Evolutionary conservation across 1,140 invertebrate genomes (phyloP), one percentile per base, ranked within the genome.

Genomic region (Drosophila rhopaloa): DNA sequence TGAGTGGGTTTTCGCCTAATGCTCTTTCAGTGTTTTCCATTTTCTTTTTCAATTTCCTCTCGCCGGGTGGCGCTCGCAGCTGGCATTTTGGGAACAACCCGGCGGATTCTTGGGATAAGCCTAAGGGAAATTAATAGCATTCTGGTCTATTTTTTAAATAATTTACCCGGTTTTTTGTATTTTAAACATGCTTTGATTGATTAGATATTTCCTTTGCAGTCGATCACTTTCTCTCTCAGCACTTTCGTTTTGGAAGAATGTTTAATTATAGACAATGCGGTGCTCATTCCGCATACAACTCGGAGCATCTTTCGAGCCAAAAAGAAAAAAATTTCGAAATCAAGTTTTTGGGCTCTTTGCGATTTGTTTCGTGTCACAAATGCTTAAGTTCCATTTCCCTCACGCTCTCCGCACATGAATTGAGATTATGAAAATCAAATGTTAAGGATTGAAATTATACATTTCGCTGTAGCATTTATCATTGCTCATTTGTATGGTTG

Each of bases 281-380:
- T 67, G 57, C 77, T 81, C 81, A 74, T 63, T 76, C 54, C 46
- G 7, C 32, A 53, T 27, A 58, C 51, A 32, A 35, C 70, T 71
- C 55, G 62, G 73, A 66, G 67, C 62, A 67, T 40, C 37, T 13
- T 32, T 67, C 76, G 73, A 76, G 72, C 72, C 19, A 53, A 62
- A 75, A 50, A n/a, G n/a, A 50, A 50, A 13, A 48, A 51, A 16
- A 27, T 47, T 76, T 70, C 29, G 38, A 48, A 19, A 70, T 57
- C 43, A 35, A 13, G 19, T 32, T 51, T 43, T 46, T 60, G 50
- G 66, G 56, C 65, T 68, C 68, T 76, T 55, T 40, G 51, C 72
- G 76, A 91, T 89, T 83, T 91, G 84, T 89, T 83, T 70, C 40
- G 56, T 89, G 89, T 91, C 89, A 91, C 68, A 89, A 79, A 73